These are phyloP conservation scores for Nothobranchius kuhntae DNA, from an alignment of 2,113 vertebrate genomes.

Conservation along the genomic window DNA sequence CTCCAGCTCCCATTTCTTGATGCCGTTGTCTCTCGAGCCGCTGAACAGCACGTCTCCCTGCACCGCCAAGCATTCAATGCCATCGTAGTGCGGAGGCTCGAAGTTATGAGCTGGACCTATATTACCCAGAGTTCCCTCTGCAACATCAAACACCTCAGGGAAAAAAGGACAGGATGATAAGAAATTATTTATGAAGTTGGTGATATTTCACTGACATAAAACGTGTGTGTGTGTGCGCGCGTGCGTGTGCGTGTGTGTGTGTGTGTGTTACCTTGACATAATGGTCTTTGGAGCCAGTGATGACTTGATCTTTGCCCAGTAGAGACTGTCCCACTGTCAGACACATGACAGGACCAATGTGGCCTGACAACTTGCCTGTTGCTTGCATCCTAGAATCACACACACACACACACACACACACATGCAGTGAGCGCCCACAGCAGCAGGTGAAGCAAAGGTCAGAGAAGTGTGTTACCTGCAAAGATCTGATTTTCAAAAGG, in stretches of 20 bases:
- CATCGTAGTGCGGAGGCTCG: conserved; percentile 96
- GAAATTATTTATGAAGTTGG: neutral
- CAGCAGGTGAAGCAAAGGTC: conserved; percentile 27
- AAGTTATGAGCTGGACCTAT: conserved; percentile 94
- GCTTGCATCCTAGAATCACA: conserved; percentile 85
- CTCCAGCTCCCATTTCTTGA: conserved; percentile 97
- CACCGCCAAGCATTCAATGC: conserved; percentile 93
- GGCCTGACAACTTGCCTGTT: conserved; percentile 90
- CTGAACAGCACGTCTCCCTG: conserved; percentile 92
- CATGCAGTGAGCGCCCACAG: neutral
- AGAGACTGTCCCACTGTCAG: conserved; percentile 89
- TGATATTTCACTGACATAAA: neutral
- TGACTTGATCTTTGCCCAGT: conserved; percentile 90
- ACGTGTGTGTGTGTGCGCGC: no score
- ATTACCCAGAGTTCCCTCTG: conserved; percentile 85
- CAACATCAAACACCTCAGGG: conserved; percentile 89
- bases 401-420: conserved; percentile 1
- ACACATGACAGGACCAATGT: conserved; percentile 96
- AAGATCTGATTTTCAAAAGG: conserved; percentile 21
- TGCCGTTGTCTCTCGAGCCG: conserved; percentile 93
- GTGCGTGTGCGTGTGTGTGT: neutral
- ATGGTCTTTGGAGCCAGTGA: conserved; percentile 98
- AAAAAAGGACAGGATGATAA: neutral
- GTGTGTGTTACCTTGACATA: conserved; percentile 88
- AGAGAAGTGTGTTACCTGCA: conserved; percentile 37